Evolutionary conservation across 1,140 invertebrate species (phyloP), one percentile per base, ranked within the genome.

Genomic region (Cyrtorhinus lividipennis): DNA sequence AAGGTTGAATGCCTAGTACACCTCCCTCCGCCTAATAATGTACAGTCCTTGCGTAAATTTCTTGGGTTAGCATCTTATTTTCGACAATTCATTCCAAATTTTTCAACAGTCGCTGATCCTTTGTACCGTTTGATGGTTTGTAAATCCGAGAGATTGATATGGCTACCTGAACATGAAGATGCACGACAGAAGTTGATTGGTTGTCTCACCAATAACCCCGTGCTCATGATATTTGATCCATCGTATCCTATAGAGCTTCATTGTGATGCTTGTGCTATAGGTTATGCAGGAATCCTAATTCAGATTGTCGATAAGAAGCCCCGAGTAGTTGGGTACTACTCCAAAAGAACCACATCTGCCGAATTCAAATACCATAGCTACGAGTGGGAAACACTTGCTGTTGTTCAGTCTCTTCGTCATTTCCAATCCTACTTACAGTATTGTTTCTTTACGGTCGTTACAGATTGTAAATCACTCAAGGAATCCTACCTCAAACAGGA

Each of bases 361-460:
- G 69, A 73, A 64, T 13, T 63, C 12, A 65, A 67, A 56, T 72
- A 75, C 67, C 71, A 74, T 66, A 73, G 71, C 0, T 74, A 72
- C 46, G 72, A 75, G 48, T 38, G 73, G 0, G 71, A 75, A 56
- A 73, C 69, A 0, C 38, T 76, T 2, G 72, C 71, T 0, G 70
- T 74, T 0, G 69, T 73, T 13, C 59, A 67, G 5, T 38, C 65
- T 0, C 8, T 73, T 2, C 70, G 69, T 30, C 69, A 73, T 66
- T 74, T 74, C 59, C 48, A 71, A 1, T 58, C 70, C 1, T 77
- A 75, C 64, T 56, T 76, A 2, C 18, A 71, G 0, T 69, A 69
- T 0, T 69, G 69, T 13, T 30, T 64, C n/a, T 75, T 75, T 62
- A 73, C 58, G 46, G 59, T 74, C 0, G 57, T 74, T 0, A 75